These are phyloP conservation scores for Ommatoiulus sabulosus DNA, from an alignment of 2,888 invertebrate species.

Conservation along the genomic window DNA sequence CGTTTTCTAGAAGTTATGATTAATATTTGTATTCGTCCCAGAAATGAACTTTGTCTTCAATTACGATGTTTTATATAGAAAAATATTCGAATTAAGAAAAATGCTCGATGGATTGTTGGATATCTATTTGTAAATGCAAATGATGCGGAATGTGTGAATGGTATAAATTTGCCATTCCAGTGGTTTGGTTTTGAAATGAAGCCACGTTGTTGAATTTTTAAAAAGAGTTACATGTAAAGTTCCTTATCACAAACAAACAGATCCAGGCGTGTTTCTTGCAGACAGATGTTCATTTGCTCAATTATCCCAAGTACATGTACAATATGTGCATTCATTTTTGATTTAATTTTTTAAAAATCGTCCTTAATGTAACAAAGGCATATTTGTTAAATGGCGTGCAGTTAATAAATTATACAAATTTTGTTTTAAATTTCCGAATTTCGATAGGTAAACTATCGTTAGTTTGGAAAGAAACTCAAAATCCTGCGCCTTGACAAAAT, in stretches of 20 bases:
- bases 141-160: background rate
- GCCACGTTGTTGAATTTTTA: slow-evolving; percentile 3
- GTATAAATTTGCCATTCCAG: background rate
- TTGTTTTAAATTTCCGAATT: background rate
- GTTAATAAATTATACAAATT: background rate
- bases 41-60: background rate
- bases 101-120: background rate
- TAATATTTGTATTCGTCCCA: background rate
- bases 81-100: background rate
- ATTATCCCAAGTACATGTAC: background rate
- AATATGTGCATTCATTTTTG: background rate
- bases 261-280: background rate
- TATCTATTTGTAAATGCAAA: too few relatives aligned
- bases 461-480: slow-evolving; percentile 9
- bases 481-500: slow-evolving; percentile 41
- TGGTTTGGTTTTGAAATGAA: background rate
- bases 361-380: background rate
- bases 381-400: background rate
- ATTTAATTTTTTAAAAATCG: background rate
- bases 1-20: background rate
- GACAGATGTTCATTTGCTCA: slow-evolving; percentile 32
- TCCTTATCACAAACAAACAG: background rate
- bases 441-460: background rate
- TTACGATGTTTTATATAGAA: background rate
- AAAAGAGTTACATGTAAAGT: slow-evolving; percentile 14